These are phyloP conservation scores for Willisornis vidua DNA, from an alignment of 2,113 vertebrate genomes.

Conservation along the genomic window DNA sequence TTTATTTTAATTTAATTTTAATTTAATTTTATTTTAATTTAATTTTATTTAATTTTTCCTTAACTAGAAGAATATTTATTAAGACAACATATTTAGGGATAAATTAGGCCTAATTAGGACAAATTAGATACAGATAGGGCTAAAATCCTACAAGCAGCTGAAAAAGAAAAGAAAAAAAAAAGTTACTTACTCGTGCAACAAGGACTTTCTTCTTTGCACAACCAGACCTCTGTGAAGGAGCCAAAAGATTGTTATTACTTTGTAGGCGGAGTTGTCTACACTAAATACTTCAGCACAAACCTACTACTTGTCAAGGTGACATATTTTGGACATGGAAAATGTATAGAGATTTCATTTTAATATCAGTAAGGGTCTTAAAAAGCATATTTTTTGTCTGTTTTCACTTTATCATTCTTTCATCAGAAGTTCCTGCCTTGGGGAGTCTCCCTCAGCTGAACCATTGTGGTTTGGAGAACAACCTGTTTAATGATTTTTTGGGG, in stretches of 20 bases:
- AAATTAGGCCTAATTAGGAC: neutral
- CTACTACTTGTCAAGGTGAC: neutral
- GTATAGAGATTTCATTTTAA: neutral
- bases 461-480: neutral
- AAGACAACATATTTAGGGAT: neutral
- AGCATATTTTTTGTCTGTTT: neutral
- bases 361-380: neutral
- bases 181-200: constrained; percentile 46
- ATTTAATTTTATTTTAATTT: too few relatives aligned
- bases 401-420: neutral
- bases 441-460: neutral
- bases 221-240: constrained; percentile 41
- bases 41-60: neutral
- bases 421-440: neutral
- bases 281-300: neutral
- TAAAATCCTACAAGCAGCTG: neutral
- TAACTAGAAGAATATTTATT: neutral
- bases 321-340: neutral
- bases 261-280: neutral
- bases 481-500: neutral
- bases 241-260: neutral
- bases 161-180: neutral
- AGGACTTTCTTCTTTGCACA: constrained; percentile 48
- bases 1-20: too few relatives aligned
- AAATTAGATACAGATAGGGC: neutral